A percentile compares a stretch with the other conserved stretches of the same genome.
Evolutionary conservation across 2,888 invertebrate genomes (phyloP).

Genomic region (Plagiodera versicolora): DNA sequence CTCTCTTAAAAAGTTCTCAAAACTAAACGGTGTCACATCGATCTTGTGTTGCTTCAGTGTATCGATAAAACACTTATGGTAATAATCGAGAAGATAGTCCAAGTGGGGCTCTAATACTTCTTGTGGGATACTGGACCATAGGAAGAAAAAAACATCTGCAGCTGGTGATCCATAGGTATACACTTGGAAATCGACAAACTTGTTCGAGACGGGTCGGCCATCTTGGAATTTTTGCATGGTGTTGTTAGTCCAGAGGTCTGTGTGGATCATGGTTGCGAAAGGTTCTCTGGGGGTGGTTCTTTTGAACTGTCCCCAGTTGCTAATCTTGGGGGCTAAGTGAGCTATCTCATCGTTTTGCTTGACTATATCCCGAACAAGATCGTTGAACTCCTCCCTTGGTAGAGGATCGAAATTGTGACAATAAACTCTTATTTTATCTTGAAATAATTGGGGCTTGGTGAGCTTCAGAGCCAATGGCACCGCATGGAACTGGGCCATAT

Average conservation of each 20-base stretch:
- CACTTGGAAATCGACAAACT: slow-evolving; percentile 62
- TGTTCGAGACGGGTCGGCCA: slow-evolving; percentile 42
- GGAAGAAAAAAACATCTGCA: slow-evolving; percentile 59
- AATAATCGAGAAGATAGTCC: slow-evolving; percentile 55
- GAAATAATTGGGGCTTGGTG: slow-evolving; percentile 51
- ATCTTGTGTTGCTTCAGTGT: slow-evolving; percentile 46
- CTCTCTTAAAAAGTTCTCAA: slow-evolving; percentile 50
- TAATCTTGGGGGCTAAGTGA: slow-evolving; percentile 6
- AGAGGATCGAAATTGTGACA: slow-evolving; percentile 17
- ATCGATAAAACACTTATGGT: slow-evolving; percentile 55
- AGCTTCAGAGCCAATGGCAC: slow-evolving; percentile 58
- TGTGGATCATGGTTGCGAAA: slow-evolving; percentile 59
- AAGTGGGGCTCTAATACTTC: slow-evolving; percentile 50
- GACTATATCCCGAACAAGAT: slow-evolving; percentile 1
- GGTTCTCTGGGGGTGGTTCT: slow-evolving; percentile 21
- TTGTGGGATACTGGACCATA: slow-evolving; percentile 56
- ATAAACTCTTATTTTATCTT: slow-evolving; percentile 47
- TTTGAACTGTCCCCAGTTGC: slow-evolving; percentile 9
- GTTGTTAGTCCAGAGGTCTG: slow-evolving; percentile 64
- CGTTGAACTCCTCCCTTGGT: neutral
- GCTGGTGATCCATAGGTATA: slow-evolving; percentile 56
- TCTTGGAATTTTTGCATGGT: slow-evolving; percentile 56
- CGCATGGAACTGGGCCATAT: slow-evolving; percentile 61
- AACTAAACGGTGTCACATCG: slow-evolving; percentile 47
- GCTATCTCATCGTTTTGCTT: slow-evolving; percentile 12